phyloP scores from a whole-genome alignment of 2,113 vertebrate species.

The Chelonoidis abingdonii region DNA sequence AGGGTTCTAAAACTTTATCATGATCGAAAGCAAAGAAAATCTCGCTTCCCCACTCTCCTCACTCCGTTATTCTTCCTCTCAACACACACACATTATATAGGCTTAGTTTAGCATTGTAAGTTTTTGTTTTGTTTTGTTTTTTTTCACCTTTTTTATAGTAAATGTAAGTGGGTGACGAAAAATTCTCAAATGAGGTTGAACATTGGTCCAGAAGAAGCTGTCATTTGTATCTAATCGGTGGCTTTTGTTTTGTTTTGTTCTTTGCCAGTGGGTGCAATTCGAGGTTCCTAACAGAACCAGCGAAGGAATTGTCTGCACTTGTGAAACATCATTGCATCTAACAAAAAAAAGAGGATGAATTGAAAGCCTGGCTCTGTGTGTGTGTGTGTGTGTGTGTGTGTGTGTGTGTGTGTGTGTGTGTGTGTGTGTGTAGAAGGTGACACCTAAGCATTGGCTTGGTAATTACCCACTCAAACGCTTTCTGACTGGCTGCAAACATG shows the following conservation, averaged over 20 bases:
- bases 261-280: background rate
- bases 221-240: background rate
- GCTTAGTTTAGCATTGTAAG: background rate
- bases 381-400: too few relatives aligned
- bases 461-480: background rate
- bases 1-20: background rate
- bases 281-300: background rate
- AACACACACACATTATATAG: background rate
- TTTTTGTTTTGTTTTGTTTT: background rate
- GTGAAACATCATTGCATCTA: background rate
- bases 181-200: background rate
- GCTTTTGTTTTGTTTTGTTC: background rate
- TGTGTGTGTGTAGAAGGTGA: too few relatives aligned
- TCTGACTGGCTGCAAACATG: background rate
- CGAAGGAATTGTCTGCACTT: background rate
- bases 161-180: background rate
- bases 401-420: too few relatives aligned
- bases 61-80: background rate
- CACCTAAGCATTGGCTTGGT: background rate
- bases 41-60: background rate
- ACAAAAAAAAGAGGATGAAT: background rate
- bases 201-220: background rate
- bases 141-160: background rate
- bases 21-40: background rate
- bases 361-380: background rate